A percentile compares a stretch with the other conserved stretches of the same genome.
Evolutionary conservation across 1,140 invertebrate genomes (phyloP).

Genomic region (Spodoptera frugiperda): DNA sequence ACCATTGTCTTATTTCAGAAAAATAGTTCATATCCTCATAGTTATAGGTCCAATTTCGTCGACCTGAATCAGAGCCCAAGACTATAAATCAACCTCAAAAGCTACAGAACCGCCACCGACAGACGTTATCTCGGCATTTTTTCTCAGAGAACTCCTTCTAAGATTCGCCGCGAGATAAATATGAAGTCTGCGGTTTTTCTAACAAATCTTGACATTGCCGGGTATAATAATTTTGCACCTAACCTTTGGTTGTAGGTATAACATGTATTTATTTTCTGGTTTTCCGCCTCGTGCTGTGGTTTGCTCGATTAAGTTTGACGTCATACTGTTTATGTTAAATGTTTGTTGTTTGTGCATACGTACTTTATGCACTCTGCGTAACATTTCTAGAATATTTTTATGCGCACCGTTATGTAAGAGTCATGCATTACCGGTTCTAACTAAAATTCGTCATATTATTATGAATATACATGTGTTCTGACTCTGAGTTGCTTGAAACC

Average conservation of each 20-base stretch:
- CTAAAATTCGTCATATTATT: too few species aligned
- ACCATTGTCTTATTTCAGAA: too few species aligned
- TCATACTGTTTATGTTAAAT: not conserved
- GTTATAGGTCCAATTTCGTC: too few species aligned
- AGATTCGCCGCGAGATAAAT: slow-evolving; percentile 1
- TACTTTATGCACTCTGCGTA: not conserved
- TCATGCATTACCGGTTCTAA: too few species aligned
- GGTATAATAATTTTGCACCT: slow-evolving; percentile 2
- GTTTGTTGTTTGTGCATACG: not conserved
- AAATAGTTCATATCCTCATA: too few species aligned
- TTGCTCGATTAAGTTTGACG: slow-evolving; percentile 11
- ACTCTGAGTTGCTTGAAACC: too few species aligned
- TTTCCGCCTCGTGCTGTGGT: slow-evolving; percentile 28
- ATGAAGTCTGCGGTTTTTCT: slow-evolving; percentile 27
- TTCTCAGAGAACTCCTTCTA: slow-evolving; percentile 5
- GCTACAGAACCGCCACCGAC: too few species aligned
- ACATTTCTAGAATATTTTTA: slow-evolving; percentile 4
- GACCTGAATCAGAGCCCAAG: too few species aligned
- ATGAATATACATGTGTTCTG: too few species aligned
- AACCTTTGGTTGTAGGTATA: slow-evolving; percentile 17
- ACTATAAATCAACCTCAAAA: too few species aligned
- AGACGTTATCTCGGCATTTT: not conserved
- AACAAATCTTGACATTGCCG: slow-evolving; percentile 17
- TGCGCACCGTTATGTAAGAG: not conserved
- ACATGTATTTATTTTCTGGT: slow-evolving; percentile 12